A percentile compares a stretch with the other conserved stretches of the same genome.
These are phyloP conservation scores for Hipparchia sbordonii DNA, from an alignment of 2,888 invertebrate species.

Conservation along the genomic window DNA sequence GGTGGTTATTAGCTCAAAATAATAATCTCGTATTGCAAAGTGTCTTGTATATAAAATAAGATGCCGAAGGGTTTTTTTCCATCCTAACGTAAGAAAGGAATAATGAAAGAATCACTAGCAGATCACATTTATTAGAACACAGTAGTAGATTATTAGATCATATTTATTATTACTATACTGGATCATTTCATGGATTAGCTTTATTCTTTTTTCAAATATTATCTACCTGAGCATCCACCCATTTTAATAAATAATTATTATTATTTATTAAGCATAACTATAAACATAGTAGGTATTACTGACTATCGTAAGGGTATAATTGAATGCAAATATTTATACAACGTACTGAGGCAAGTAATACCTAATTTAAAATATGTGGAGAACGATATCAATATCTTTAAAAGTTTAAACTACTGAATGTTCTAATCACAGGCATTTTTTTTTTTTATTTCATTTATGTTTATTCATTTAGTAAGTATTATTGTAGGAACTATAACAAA, in stretches of 20 bases:
- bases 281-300: too few relatives aligned
- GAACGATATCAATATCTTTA: neutral
- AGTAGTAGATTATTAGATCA: too few relatives aligned
- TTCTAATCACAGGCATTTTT: neutral
- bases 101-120: too few relatives aligned
- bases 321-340: neutral
- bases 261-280: neutral
- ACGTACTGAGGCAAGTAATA: neutral
- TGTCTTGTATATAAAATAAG: too few relatives aligned
- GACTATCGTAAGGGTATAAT: neutral
- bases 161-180: too few relatives aligned
- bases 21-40: too few relatives aligned
- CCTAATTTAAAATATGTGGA: neutral
- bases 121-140: too few relatives aligned
- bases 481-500: too few relatives aligned
- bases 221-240: neutral
- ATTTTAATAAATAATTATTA: neutral
- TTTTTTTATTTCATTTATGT: neutral
- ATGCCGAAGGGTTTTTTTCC: too few relatives aligned
- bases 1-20: neutral
- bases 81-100: too few relatives aligned
- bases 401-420: neutral
- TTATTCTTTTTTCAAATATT: neutral
- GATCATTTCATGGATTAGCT: too few relatives aligned
- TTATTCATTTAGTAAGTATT: neutral